phyloP scores from a whole-genome alignment of 2,888 invertebrate genomes.

The Blera fallax region DNA sequence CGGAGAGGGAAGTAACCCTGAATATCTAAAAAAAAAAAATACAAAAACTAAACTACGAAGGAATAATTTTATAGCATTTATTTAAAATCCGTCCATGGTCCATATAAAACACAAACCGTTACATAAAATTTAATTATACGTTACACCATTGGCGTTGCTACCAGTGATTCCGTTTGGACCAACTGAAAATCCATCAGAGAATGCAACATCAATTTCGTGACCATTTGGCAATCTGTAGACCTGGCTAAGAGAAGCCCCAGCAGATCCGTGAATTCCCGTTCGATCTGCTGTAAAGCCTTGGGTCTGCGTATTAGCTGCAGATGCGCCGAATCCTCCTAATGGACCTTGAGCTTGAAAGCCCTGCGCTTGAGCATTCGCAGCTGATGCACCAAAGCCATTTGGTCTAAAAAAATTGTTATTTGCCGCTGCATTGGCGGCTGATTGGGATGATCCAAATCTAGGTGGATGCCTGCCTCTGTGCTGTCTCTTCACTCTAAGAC shows the following conservation, averaged over 20 bases:
- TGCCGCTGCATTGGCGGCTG: constrained; percentile 78
- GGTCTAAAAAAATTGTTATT: constrained; percentile 74
- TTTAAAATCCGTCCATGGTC: neutral
- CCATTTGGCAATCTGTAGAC: constrained; percentile 81
- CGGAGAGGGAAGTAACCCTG: no score
- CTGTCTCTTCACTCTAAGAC: constrained; percentile 31
- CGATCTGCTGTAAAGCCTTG: constrained; percentile 78
- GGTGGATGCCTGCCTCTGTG: neutral
- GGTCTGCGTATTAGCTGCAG: constrained; percentile 79
- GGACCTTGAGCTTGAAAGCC: constrained; percentile 79
- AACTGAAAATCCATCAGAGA: constrained; percentile 79
- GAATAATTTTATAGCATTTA: neutral
- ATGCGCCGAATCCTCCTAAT: constrained; percentile 79
- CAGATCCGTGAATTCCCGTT: constrained; percentile 77
- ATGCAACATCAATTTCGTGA: constrained; percentile 80
- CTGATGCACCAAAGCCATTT: constrained; percentile 77
- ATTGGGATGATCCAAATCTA: constrained; percentile 76
- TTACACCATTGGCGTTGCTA: constrained; percentile 76
- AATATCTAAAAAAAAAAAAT: no score
- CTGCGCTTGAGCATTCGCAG: constrained; percentile 80
- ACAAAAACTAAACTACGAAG: no score
- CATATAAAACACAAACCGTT: neutral
- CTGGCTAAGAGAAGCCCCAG: constrained; percentile 80
- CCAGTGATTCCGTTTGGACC: constrained; percentile 74
- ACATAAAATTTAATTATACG: constrained; percentile 66